Base-by-base conservation (phyloP, 1,140 invertebrate genomes). In the Monochamus saltuarius region DNA sequence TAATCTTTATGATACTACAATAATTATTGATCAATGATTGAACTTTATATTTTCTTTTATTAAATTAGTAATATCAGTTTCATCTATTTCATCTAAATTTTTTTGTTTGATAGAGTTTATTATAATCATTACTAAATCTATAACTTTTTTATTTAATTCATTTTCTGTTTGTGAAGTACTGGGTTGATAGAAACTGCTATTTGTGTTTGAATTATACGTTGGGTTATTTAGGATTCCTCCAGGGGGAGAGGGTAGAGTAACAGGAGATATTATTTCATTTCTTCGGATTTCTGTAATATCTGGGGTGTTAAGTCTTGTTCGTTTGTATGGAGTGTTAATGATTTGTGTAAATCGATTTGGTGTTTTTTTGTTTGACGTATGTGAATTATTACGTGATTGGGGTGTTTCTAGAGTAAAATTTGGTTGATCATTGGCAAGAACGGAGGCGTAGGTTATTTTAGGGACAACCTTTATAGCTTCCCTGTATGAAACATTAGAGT, bases 401-500 rank as follows among this genome's bases (percentile, higher is more conserved):
- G 6, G 2, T 29, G 2, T 29, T 29, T 29, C 2, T 6, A 22
- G 8, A 37, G 14, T 9, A 36, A 50, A 34, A 29, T 29, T 47
- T 6, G 37, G 37, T 8, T 38, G 37, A n/a, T 7, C 7, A n/a
- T 7, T 38, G 37, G 7, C n/a, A 38, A 7, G 43, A 46, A 16
- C 16, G 7, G 11, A 4, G 29, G 2, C 43, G 14, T 22, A 34
- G 6, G 22, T 29, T 51, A 37, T 14, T 11, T 14, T 51, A 37
- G 49, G 16, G n/a, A 22, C 14, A 34, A 10, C 36, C 14, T 4
- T 34, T 4, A 35, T 19, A 4, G 47, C 47, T 50, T 35, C 22
- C 22, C 14, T 22, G n/a, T 29, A 50, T n/a, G 47, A 50, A 29
- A 50, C 13, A 34, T 50, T 50, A 7, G 34, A 22, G 34, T 34